Evolutionary conservation across 2,888 invertebrate species (phyloP).

Genomic region (Mycalesis mineus): DNA sequence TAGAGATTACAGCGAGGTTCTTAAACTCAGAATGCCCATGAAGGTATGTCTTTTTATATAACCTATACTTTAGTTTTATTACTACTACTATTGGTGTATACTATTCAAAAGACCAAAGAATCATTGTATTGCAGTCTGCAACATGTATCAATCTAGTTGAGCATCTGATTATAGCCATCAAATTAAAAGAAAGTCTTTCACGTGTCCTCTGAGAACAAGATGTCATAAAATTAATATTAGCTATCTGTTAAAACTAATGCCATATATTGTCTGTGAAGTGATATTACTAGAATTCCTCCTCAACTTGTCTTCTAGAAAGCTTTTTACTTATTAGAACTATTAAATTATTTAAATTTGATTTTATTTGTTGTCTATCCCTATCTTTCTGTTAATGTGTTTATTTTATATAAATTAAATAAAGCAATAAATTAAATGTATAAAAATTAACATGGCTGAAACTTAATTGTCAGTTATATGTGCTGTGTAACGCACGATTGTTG

Average conservation of each 20-base stretch:
- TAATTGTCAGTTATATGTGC: not conserved
- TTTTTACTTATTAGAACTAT: not conserved
- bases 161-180: no score
- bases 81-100: no score
- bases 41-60: slow-evolving; percentile 73
- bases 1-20: slow-evolving; percentile 91
- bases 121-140: no score
- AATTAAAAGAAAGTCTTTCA: no score
- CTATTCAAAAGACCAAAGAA: no score
- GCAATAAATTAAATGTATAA: not conserved
- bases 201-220: no score
- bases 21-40: slow-evolving; percentile 96
- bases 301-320: not conserved
- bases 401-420: not conserved
- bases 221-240: no score
- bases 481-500: not conserved
- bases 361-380: not conserved
- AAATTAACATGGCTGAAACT: not conserved
- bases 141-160: no score
- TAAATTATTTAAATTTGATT: not conserved
- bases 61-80: no score
- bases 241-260: no score
- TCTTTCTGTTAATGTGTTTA: not conserved
- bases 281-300: not conserved
- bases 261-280: no score